Evolutionary conservation across 1,140 invertebrate genomes (phyloP), one percentile per base, ranked within the genome.

Genomic region (Caerostris extrusa): DNA sequence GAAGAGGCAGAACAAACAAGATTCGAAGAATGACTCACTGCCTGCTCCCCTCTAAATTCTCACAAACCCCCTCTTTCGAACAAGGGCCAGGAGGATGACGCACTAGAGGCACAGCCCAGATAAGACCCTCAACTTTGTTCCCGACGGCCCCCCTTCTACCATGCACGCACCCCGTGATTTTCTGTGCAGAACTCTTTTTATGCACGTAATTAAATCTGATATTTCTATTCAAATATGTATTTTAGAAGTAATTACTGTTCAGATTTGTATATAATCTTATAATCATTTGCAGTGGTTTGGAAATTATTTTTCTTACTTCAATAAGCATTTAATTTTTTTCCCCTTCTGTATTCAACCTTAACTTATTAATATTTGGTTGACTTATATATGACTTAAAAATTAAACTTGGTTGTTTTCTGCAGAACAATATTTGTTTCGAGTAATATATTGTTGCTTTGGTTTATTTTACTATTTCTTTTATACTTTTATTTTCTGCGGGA

Each of bases 21-120:
- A 56, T 58, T 93, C 91, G 55, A 14, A 50, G 89, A 92, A 92
- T 93, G 91, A 93, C 53, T 93, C 91, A 93, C 83, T 93, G 83
- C 91, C 61, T 50, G 55, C 85, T 60, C 91, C 77, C 64, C 55
- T 61, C 8, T 50, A 82, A 34, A 34, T 34, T 64, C 90, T 81
- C 90, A 50, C 57, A 71, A 56, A 19, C 69, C 90, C 77, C 90
- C 12, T 60, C 56, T 50, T 60, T 19, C 60, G 53, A 55, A 61
- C 60, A 87, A 93, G 83, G 91, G 91, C 83, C 64, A 87, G 82
- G 64, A 17, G 17, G 90, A 92, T 92, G 90, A 92, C 90, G 90
- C 90, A 92, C 81, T 6, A 19, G n/a, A 53, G 50, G 86, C 12
- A 69, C 87, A 89, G 61, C 64, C 87, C 50, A 69, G 77, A 91